phyloP scores from a whole-genome alignment of 2,888 invertebrate species.

The Pomacea canaliculata region DNA sequence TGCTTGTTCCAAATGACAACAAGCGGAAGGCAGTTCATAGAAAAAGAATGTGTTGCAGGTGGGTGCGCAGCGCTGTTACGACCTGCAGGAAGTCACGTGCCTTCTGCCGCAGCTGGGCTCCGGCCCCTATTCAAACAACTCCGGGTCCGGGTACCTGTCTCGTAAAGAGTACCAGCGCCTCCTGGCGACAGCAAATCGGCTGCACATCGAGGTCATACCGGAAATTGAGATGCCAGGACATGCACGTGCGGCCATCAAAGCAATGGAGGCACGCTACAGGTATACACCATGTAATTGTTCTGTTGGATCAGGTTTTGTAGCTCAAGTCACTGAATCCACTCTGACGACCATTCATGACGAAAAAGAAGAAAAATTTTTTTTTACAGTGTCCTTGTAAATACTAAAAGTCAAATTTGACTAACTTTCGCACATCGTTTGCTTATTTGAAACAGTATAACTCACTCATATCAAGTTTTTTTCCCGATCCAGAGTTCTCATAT shows the following conservation, averaged over 20 bases:
- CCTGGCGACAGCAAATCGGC: constrained; percentile 30
- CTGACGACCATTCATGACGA: neutral
- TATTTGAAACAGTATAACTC: too few species aligned
- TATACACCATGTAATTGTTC: neutral
- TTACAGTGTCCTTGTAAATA: too few species aligned
- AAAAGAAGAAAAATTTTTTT: too few species aligned
- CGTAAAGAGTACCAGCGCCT: constrained; percentile 30
- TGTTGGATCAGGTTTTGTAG: neutral
- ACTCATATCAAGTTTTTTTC: too few species aligned
- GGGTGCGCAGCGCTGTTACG: constrained; percentile 40
- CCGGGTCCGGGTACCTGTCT: constrained; percentile 38
- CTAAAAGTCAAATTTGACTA: too few species aligned
- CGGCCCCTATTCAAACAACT: constrained; percentile 30
- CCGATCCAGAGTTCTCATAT: too few species aligned
- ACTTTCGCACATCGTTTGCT: too few species aligned
- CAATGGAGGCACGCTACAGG: constrained; percentile 35
- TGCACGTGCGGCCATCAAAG: constrained; percentile 48
- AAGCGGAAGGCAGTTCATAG: too few species aligned
- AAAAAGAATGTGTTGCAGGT: constrained; percentile 27
- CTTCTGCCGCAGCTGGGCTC: constrained; percentile 41
- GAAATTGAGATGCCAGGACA: constrained; percentile 55
- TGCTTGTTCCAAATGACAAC: too few species aligned
- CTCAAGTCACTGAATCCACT: neutral
- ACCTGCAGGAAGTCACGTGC: constrained; percentile 32
- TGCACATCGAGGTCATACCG: constrained; percentile 49